Base-by-base conservation (phyloP, 2,113 vertebrate genomes). In the Megaceryle torquata region DNA sequence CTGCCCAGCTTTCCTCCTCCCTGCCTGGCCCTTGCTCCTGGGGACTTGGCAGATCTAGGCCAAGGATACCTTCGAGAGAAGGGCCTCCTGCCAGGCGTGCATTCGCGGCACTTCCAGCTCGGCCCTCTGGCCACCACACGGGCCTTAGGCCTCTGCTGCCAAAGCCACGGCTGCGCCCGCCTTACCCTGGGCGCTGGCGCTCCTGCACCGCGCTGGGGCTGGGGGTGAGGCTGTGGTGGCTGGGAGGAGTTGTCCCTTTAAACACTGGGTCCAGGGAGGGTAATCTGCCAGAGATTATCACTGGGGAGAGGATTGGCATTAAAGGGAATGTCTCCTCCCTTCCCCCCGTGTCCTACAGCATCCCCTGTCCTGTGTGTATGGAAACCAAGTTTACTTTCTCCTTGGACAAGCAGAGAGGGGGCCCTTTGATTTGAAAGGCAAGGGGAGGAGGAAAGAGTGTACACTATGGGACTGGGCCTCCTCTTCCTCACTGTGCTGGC, bases 211-310 rank as follows among this genome's bases (percentile, higher is more conserved):
- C 2, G 21, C 7, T 11, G 15, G 13, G 14, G 18, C 18, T 1
- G 4, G 53, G 26, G 77, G 18, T 0, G 13, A 86, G 43, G 54
- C 83, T 51, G 59, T 19, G 51, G 77, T 72, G 71, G 8, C 79
- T 60, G 76, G n/a, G 69, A 59, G 12, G 78, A 89, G 44, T 80
- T 96, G 93, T 59, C 88, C 76, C 94, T 96, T 96, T 97, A 92
- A 97, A 96, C 70, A 5, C 20, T 0, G 43, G 21, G 6, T 11
- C 17, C n/a, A 2, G 43, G 68, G 67, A 56, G 70, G 70, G 82
- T 97, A 96, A 97, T 96, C 94, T 95, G 88, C 65, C 65, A 25
- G 89, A 56, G 96, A 97, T 97, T 95, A 97, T 88, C 91, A 57
- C 8, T 50, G 68, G 64, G 77, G 78, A 86, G 91, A 85, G 91